A percentile compares a stretch with the other conserved stretches of the same genome.
Evolutionary conservation across 2,113 vertebrate species (phyloP).

Genomic region (Sturnira hondurensis): DNA sequence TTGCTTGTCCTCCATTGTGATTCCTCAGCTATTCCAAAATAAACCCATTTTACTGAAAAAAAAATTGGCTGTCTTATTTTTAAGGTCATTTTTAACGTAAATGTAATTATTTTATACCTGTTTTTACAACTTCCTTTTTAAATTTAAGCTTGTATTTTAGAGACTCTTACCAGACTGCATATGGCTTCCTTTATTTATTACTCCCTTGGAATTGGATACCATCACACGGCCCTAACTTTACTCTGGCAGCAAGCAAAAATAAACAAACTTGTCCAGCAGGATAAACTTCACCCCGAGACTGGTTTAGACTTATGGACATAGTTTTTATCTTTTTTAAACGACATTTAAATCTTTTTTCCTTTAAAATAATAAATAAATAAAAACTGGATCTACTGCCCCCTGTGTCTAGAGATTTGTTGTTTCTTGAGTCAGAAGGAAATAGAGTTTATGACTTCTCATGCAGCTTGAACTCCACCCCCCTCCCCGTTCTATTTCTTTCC

Average conservation of each 20-base stretch:
- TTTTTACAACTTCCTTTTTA: neutral
- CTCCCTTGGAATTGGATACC: neutral
- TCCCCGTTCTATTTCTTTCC: neutral
- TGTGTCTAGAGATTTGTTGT: neutral
- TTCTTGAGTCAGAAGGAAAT: neutral
- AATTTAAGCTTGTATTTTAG: neutral
- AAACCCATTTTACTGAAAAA: neutral
- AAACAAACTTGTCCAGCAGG: neutral
- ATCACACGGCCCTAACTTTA: neutral
- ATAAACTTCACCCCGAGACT: neutral
- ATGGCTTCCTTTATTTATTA: neutral
- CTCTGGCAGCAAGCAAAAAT: neutral
- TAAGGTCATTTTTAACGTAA: neutral
- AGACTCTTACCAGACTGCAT: neutral
- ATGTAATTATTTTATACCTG: neutral
- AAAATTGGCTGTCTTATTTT: neutral
- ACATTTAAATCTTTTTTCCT: neutral
- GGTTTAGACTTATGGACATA: neutral
- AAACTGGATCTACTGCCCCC: neutral
- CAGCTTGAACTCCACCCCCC: neutral
- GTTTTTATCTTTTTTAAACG: neutral
- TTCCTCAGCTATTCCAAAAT: neutral
- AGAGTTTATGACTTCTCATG: neutral
- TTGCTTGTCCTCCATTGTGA: neutral
- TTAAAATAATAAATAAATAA: neutral